Evolutionary conservation across 2,113 vertebrate genomes (phyloP).

Genomic region (Myrmecophaga tridactyla): DNA sequence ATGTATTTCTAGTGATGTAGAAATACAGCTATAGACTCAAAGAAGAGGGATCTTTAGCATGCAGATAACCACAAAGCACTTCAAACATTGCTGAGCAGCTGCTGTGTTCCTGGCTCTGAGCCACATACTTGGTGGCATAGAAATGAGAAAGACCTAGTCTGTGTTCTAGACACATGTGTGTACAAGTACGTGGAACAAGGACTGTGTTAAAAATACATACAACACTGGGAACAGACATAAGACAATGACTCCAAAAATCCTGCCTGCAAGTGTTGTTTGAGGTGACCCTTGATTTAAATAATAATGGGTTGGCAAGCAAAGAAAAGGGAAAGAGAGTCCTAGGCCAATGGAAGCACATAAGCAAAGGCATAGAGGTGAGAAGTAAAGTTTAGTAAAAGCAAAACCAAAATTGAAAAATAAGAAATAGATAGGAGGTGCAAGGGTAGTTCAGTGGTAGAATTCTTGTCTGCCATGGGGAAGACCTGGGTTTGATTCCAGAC

Average conservation of each 20-base stretch:
- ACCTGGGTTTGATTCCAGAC: too few relatives aligned
- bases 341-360: background rate
- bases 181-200: background rate
- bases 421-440: too few relatives aligned
- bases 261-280: background rate
- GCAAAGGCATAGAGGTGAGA: background rate
- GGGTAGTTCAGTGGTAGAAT: too few relatives aligned
- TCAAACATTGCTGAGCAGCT: background rate
- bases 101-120: background rate
- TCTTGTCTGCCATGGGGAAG: too few relatives aligned
- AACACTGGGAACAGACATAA: background rate
- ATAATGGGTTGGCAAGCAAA: background rate
- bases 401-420: background rate
- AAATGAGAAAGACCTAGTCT: background rate
- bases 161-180: background rate
- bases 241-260: background rate
- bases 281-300: background rate
- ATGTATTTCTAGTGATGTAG: background rate
- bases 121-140: background rate
- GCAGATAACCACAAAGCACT: background rate
- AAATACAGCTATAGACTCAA: background rate
- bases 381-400: background rate
- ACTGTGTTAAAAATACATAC: background rate
- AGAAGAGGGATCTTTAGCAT: background rate
- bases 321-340: background rate